Evolutionary conservation across 2,797 vertebrate genomes (phyloP).

Genomic region (Enteromius afrohamiltoni): DNA sequence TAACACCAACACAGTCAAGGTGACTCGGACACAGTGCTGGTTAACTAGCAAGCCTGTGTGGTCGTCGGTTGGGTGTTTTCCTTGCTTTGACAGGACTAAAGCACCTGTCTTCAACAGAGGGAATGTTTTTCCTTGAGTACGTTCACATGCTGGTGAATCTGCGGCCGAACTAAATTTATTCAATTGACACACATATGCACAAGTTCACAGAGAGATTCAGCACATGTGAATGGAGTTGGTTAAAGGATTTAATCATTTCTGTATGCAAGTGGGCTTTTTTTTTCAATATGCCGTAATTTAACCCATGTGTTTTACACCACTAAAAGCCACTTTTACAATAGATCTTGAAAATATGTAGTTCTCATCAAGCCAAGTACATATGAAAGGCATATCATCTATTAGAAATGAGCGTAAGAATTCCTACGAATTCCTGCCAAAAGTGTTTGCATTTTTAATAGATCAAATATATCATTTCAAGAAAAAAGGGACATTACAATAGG

Average conservation of each 20-base stretch:
- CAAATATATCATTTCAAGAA: constrained; percentile 55
- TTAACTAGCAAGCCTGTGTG: constrained; percentile 58
- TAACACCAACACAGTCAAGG: constrained; percentile 62
- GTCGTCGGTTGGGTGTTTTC: constrained; percentile 65
- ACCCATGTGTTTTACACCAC: constrained; percentile 65
- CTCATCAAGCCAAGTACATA: constrained; percentile 64
- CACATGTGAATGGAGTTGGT: constrained; percentile 32
- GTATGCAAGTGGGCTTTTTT: constrained; percentile 12
- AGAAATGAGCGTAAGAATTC: constrained; percentile 55
- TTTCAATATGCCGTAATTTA: constrained; percentile 57
- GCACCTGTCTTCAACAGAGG: constrained; percentile 70
- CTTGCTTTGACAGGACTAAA: constrained; percentile 64
- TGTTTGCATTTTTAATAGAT: constrained; percentile 55
- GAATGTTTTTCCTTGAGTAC: constrained; percentile 57
- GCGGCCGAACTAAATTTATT: constrained; percentile 13
- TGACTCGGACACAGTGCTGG: constrained; percentile 54
- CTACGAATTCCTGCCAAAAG: constrained; percentile 51
- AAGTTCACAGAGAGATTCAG: constrained; percentile 14
- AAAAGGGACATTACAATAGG: constrained; percentile 56
- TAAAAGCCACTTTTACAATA: constrained; percentile 61
- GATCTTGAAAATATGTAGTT: constrained; percentile 64
- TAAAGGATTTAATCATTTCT: constrained; percentile 32
- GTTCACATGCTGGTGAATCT: constrained; percentile 49
- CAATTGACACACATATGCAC: constrained; percentile 1
- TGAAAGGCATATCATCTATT: constrained; percentile 67